Conservation (phyloP, 2,888 invertebrate genomes). For the Limenitis camilla region DNA sequence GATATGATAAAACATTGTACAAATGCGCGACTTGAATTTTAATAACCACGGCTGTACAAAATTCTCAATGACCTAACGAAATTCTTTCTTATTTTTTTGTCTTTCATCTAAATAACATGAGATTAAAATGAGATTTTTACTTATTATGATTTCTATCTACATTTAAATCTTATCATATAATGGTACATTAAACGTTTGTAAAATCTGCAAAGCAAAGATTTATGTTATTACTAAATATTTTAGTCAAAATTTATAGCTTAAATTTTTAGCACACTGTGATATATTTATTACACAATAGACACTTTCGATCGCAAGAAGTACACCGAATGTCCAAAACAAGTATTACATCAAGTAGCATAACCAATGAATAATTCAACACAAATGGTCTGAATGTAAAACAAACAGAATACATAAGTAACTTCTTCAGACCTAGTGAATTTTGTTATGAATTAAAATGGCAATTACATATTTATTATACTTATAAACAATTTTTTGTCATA, state of each 20-base stretch:
- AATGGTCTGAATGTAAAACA: constrained; percentile 38
- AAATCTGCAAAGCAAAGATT: background rate
- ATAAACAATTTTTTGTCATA: no score
- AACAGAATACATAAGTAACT: constrained; percentile 32
- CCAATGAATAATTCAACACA: constrained; percentile 45
- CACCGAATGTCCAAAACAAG: constrained; percentile 24
- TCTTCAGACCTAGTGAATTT: background rate
- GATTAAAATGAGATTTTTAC: no score
- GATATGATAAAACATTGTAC: constrained; percentile 12
- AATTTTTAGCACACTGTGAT: no score
- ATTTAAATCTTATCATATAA: background rate
- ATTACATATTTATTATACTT: no score
- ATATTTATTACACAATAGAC: background rate
- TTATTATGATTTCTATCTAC: no score
- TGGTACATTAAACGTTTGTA: background rate
- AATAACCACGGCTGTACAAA: constrained; percentile 3
- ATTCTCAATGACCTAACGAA: no score
- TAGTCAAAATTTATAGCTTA: background rate
- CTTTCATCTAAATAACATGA: no score
- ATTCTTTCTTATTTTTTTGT: no score
- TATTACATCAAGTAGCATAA: constrained; percentile 36
- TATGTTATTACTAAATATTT: background rate
- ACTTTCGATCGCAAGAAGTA: constrained; percentile 5
- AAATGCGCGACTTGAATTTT: constrained; percentile 11
- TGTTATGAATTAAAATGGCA: no score